Conservation (phyloP, 2,888 invertebrate genomes). For the Andrena minutula region DNA sequence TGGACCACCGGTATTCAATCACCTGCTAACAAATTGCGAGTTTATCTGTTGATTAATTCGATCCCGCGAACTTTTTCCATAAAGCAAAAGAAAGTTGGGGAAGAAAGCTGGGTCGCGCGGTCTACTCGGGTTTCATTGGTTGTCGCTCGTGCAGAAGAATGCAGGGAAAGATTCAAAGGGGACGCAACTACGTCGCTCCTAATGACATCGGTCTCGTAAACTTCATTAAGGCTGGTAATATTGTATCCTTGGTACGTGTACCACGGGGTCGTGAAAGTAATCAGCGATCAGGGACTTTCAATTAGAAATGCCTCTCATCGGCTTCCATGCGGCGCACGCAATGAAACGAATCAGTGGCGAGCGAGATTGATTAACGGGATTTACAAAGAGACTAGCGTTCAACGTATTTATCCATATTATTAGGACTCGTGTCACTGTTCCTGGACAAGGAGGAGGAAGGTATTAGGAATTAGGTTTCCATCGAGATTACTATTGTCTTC, state of each 20-base stretch:
- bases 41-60: not conserved
- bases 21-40: constrained; percentile 7
- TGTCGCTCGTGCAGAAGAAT: constrained; percentile 6
- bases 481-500: constrained; percentile 34
- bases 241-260: constrained; percentile 45
- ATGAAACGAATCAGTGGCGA: constrained; percentile 56
- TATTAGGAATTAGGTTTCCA: constrained; percentile 18
- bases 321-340: constrained; percentile 45
- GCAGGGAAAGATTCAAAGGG: constrained; percentile 13
- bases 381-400: constrained; percentile 35
- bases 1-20: not conserved
- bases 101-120: not conserved
- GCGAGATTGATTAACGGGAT: constrained; percentile 71
- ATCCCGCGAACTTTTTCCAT: constrained; percentile 11
- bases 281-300: constrained; percentile 67
- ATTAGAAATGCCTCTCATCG: constrained; percentile 69
- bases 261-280: constrained; percentile 64
- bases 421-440: constrained; percentile 30
- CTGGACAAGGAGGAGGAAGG: not conserved
- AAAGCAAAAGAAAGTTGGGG: not conserved
- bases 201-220: constrained; percentile 62
- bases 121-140: constrained; percentile 26
- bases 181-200: constrained; percentile 32
- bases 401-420: constrained; percentile 56
- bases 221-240: constrained; percentile 66